Conservation (phyloP, 2,797 vertebrate species). For the Novumbra hubbsi region DNA sequence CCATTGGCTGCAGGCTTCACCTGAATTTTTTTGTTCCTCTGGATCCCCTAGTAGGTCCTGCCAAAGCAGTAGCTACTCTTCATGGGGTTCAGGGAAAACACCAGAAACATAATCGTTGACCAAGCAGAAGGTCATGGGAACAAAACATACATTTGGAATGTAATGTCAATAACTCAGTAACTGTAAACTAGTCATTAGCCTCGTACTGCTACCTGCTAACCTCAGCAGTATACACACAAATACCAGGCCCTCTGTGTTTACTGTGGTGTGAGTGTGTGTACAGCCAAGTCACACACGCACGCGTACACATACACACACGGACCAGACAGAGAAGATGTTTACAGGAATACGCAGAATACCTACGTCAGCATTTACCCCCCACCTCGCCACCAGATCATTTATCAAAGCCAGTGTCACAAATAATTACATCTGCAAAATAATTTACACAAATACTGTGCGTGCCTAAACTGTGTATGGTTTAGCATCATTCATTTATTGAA, state of each 20-base stretch:
- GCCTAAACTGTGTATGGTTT: not conserved
- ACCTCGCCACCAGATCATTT: too few relatives aligned
- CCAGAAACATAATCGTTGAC: not conserved
- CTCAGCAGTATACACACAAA: not conserved
- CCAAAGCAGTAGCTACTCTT: too few relatives aligned
- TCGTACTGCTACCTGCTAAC: too few relatives aligned
- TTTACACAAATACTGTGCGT: not conserved
- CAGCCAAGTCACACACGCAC: not conserved
- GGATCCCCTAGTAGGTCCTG: too few relatives aligned
- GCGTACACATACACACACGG: not conserved
- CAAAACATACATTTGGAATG: not conserved
- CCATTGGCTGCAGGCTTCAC: too few relatives aligned
- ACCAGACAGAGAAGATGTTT: not conserved
- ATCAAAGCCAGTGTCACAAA: not conserved
- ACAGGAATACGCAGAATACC: not conserved
- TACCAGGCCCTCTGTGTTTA: not conserved
- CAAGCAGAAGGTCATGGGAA: not conserved
- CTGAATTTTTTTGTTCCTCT: too few relatives aligned
- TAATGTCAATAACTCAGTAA: not conserved
- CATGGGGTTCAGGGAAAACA: too few relatives aligned
- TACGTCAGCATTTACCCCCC: not conserved
- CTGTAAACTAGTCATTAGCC: too few relatives aligned
- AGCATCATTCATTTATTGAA: not conserved
- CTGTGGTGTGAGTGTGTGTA: not conserved
- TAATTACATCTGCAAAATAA: not conserved